Percentiles rank a stretch among this genome's conserved stretches.
Conservation (phyloP, 2,888 invertebrate genomes). For the Atrina japonica region DNA sequence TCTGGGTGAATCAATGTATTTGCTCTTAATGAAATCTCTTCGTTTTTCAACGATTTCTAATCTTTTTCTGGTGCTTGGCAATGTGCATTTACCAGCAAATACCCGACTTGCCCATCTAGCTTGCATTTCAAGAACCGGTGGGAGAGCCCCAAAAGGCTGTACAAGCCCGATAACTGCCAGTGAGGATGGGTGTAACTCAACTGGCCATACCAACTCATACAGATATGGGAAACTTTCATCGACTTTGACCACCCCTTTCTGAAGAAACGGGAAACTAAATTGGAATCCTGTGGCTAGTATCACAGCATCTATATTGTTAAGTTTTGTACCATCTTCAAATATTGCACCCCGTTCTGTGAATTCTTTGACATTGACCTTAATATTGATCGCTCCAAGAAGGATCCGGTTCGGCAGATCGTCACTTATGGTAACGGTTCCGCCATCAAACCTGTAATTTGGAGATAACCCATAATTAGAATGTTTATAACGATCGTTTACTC, state of each 20-base stretch:
- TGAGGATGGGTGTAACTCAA: slow-evolving; percentile 48
- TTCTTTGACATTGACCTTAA: slow-evolving; percentile 50
- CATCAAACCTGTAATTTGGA: slow-evolving; percentile 57
- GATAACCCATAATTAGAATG: slow-evolving; percentile 60
- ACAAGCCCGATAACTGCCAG: slow-evolving; percentile 63
- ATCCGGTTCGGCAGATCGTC: slow-evolving; percentile 64
- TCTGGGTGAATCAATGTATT: slow-evolving; percentile 57
- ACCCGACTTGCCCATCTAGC: slow-evolving; percentile 57
- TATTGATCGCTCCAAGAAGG: slow-evolving; percentile 49
- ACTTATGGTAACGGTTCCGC: slow-evolving; percentile 57
- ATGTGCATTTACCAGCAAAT: slow-evolving; percentile 48
- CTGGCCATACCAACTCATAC: slow-evolving; percentile 59
- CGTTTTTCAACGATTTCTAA: slow-evolving; percentile 47
- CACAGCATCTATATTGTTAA: slow-evolving; percentile 58
- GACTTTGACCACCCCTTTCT: slow-evolving; percentile 48
- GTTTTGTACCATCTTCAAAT: slow-evolving; percentile 54
- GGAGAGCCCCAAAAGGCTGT: slow-evolving; percentile 62
- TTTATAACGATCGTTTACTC: slow-evolving; percentile 57
- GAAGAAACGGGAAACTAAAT: slow-evolving; percentile 61
- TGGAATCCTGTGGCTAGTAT: slow-evolving; percentile 59
- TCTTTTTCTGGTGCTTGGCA: slow-evolving; percentile 48
- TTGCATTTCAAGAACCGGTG: slow-evolving; percentile 62
- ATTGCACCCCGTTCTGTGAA: slow-evolving; percentile 56
- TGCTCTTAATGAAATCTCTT: slow-evolving; percentile 49
- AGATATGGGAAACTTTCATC: slow-evolving; percentile 56